A percentile compares a stretch with the other conserved stretches of the same genome.
phyloP scores from a whole-genome alignment of 2,797 vertebrate species.

The Acestrorhynchus altus region DNA sequence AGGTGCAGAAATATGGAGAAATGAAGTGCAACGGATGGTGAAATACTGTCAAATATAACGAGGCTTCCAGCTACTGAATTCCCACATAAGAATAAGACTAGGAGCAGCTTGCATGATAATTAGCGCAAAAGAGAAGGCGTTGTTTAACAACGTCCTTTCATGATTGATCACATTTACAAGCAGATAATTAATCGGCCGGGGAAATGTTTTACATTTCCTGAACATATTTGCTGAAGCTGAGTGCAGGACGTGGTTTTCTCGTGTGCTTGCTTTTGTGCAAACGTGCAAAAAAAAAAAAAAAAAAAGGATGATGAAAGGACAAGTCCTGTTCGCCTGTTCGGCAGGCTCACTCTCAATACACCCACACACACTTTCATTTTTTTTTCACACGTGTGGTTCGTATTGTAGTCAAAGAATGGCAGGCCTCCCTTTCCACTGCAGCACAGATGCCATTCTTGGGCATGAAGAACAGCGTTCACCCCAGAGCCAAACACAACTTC shows the following conservation, averaged over 20 bases:
- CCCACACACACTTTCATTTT: conserved; percentile 44
- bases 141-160: background rate
- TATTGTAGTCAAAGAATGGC: conserved; percentile 42
- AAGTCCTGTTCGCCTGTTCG: conserved; percentile 19
- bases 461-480: conserved; percentile 51
- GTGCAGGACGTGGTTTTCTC: conserved; percentile 35
- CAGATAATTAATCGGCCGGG: conserved; percentile 7
- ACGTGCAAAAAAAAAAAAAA: conserved; percentile 14
- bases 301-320: conserved; percentile 33
- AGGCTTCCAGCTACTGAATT: background rate
- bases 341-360: conserved; percentile 34
- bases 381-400: conserved; percentile 51
- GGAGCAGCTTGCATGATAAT: background rate
- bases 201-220: conserved; percentile 25
- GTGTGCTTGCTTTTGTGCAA: conserved; percentile 40
- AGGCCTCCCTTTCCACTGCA: conserved; percentile 54
- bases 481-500: conserved; percentile 40
- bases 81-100: background rate
- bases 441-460: conserved; percentile 55
- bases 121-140: conserved; percentile 1
- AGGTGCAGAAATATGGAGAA: background rate
- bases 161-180: background rate
- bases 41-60: background rate
- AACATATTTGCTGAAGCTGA: conserved; percentile 16
- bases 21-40: background rate